Evolutionary conservation across 1,140 invertebrate genomes (phyloP).

Genomic region (Hetaerina americana): DNA sequence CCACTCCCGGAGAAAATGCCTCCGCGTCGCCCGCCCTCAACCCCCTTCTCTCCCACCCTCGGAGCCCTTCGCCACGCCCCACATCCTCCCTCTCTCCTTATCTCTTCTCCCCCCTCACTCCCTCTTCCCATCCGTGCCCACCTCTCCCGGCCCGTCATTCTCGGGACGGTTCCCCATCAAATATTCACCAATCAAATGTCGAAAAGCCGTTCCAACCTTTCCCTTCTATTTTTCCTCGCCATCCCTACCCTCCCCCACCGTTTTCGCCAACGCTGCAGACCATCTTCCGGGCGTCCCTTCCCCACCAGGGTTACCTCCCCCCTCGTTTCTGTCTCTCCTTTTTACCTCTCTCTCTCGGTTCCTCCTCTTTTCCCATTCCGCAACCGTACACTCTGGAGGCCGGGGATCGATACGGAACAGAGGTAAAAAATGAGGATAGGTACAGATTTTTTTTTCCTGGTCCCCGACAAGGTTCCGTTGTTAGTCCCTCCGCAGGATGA

Average conservation of each 20-base stretch:
- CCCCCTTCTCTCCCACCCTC: background rate
- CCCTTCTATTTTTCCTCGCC: background rate
- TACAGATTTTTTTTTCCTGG: too few relatives aligned
- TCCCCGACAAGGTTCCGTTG: too few relatives aligned
- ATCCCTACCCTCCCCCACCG: background rate
- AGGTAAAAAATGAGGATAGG: too few relatives aligned
- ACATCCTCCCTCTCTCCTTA: background rate
- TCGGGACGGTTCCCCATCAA: background rate
- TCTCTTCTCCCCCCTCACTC: background rate
- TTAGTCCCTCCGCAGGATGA: too few relatives aligned
- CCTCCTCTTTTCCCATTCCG: too few relatives aligned
- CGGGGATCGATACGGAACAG: too few relatives aligned
- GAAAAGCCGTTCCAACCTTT: background rate
- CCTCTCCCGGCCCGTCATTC: background rate
- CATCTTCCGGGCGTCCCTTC: too few relatives aligned
- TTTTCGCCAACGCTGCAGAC: background rate
- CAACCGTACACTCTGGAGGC: too few relatives aligned
- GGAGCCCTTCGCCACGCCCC: background rate
- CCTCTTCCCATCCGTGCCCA: background rate
- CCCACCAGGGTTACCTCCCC: too few relatives aligned
- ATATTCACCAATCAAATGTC: background rate
- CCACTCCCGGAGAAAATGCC: too few relatives aligned
- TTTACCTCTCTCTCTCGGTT: too few relatives aligned
- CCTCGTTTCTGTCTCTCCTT: too few relatives aligned
- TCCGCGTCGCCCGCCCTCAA: background rate